Base-by-base conservation (phyloP, 2,113 vertebrate species). In the Urocolius indicus region DNA sequence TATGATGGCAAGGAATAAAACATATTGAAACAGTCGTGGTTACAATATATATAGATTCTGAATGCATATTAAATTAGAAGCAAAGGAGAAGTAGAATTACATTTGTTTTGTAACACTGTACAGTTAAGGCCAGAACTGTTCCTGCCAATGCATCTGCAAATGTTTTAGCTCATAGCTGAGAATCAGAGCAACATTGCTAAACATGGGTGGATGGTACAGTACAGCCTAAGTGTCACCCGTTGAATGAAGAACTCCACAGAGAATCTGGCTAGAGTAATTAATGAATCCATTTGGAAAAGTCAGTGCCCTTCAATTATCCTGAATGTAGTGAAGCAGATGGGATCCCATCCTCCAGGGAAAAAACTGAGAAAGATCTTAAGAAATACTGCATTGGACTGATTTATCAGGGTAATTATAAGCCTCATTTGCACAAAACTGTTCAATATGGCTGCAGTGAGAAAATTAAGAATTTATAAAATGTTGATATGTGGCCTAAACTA, bases 231-330 rank as follows among this genome's bases (percentile, higher is more conserved):
- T 91, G 89, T 97, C 96, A 96, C 95, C 90, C 96, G 94, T 89
- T 97, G 97, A 97, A 95, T 48, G 94, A 91, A 93, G 95, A 95
- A 95, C 95, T 71, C 94, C 92, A 87, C 69, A 59, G 92, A 97
- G 95, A 94, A 98, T 95, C 96, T 80, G 83, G 94, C 13, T 57
- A 91, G 78, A 95, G 97, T 97, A 97, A 98, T 97, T 97, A 98
- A 98, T 98, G 98, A 98, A 98, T 98, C 97, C 98, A 97, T 98
- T 97, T 98, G 93, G 97, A 98, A 95, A 98, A 97, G 97, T 97
- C 98, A 97, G 96, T 97, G 97, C 95, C 97, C 97, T 98, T 97
- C 94, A 93, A 98, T 98, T 98, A 98, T 97, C 95, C 97, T 98
- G 94, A 96, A 94, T 95, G 97, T 90, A 96, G 91, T 58, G 69